A percentile compares a stretch with the other conserved stretches of the same genome.
phyloP scores from a whole-genome alignment of 2,797 vertebrate species.

The Erithacus rubecula region DNA sequence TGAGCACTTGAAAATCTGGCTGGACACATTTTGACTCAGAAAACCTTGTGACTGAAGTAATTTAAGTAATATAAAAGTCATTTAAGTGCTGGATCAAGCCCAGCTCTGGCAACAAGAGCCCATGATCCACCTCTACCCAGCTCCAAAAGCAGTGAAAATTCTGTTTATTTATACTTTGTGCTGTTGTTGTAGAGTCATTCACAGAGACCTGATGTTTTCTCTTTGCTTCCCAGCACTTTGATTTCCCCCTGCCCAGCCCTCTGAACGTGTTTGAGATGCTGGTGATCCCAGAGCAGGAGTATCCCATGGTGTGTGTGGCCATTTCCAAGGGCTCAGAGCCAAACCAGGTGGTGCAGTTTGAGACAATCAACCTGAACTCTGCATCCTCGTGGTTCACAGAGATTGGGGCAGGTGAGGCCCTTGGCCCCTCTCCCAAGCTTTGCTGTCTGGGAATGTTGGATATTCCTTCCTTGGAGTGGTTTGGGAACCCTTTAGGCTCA shows the following conservation, averaged over 20 bases:
- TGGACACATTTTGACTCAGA: neutral
- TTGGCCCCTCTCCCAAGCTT: fast-evolving
- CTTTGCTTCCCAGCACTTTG: conserved; percentile 87
- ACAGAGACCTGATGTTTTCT: neutral
- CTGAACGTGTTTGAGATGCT: conserved; percentile 98
- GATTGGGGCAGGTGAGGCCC: conserved; percentile 85
- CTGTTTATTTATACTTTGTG: fast-evolving
- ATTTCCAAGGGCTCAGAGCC: conserved; percentile 87
- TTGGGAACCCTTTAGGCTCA: neutral
- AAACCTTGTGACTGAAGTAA: neutral
- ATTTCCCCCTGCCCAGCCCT: conserved; percentile 95
- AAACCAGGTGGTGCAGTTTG: conserved; percentile 92
- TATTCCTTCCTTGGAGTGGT: neutral
- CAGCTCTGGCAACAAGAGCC: neutral
- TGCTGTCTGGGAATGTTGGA: fast-evolving
- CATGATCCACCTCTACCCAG: neutral
- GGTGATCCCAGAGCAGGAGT: conserved; percentile 97
- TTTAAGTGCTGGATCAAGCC: neutral
- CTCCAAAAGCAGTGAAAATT: neutral
- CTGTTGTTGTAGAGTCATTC: no score
- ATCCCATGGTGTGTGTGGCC: conserved; percentile 95
- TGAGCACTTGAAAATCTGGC: neutral
- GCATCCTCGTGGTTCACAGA: conserved; percentile 99
- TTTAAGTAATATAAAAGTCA: neutral
- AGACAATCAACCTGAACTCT: conserved; percentile 99